Percentiles rank a stretch among this genome's conserved stretches.
phyloP scores from a whole-genome alignment of 2,888 invertebrate species.

The Papilio demoleus region DNA sequence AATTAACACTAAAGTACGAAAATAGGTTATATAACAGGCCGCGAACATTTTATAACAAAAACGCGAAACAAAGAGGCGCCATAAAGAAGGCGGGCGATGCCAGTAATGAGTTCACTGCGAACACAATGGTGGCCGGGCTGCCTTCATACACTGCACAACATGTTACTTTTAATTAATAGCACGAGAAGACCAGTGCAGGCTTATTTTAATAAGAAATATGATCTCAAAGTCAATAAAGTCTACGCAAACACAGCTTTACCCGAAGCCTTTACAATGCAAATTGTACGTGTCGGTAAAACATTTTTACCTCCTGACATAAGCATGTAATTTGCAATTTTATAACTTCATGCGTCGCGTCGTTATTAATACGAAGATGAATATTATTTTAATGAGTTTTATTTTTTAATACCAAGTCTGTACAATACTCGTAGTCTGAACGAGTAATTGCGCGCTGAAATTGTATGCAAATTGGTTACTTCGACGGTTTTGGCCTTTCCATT shows the following conservation, averaged over 20 bases:
- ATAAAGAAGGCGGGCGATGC: constrained; percentile 29
- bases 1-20: constrained; percentile 27
- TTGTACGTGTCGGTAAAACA: constrained; percentile 27
- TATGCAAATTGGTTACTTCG: constrained; percentile 64
- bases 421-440: constrained; percentile 42
- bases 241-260: constrained; percentile 22
- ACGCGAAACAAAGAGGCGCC: constrained; percentile 36
- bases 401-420: constrained; percentile 45
- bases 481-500: constrained; percentile 68
- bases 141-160: constrained; percentile 5
- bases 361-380: constrained; percentile 43
- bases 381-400: constrained; percentile 50
- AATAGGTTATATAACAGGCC: constrained; percentile 36
- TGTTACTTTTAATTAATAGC: constrained; percentile 30
- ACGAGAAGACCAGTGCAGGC: constrained; percentile 13
- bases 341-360: constrained; percentile 47
- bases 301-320: constrained; percentile 39
- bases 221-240: constrained; percentile 36
- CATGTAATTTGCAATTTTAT: constrained; percentile 49
- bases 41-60: constrained; percentile 35
- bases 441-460: constrained; percentile 51
- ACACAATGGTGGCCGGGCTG: constrained; percentile 29
- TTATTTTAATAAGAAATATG: constrained; percentile 29
- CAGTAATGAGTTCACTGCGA: constrained; percentile 33
- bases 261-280: constrained; percentile 32